phyloP scores from a whole-genome alignment of 2,797 vertebrate genomes.

The Synanceia verrucosa region DNA sequence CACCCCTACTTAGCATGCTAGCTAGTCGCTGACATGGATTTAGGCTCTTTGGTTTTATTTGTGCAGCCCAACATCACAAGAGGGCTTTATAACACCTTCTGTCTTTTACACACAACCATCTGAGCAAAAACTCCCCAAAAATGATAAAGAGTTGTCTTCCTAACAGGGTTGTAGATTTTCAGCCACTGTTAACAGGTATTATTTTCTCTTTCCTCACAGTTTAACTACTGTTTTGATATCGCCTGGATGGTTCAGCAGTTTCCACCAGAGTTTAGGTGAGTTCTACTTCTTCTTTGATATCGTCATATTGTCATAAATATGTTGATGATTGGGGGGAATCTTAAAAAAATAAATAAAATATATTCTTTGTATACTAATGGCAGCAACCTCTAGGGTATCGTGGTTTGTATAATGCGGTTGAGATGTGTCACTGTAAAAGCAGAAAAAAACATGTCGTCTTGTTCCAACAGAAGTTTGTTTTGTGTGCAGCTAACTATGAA shows the following conservation, averaged over 20 bases:
- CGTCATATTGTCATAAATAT: not conserved
- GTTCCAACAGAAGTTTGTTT: not conserved
- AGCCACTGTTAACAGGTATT: not conserved
- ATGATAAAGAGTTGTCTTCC: no score
- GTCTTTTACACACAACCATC: no score
- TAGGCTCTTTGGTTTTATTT: no score
- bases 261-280: slow-evolving; percentile 92
- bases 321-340: not conserved
- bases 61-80: no score
- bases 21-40: no score
- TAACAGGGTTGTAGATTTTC: not conserved
- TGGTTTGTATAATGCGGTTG: not conserved
- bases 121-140: no score
- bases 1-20: no score
- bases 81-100: no score
- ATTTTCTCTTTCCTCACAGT: slow-evolving; percentile 78
- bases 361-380: not conserved
- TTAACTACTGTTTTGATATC: slow-evolving; percentile 98
- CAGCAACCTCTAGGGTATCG: not conserved
- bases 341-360: no score
- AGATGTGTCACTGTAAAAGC: not conserved
- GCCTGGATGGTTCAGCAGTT: slow-evolving; percentile 94
- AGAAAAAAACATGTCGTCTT: not conserved
- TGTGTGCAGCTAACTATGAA: not conserved
- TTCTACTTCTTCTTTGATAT: not conserved